Evolutionary conservation across 2,888 invertebrate species (phyloP), one percentile per base, ranked within the genome.

Genomic region (Parnassius glacialis): DNA sequence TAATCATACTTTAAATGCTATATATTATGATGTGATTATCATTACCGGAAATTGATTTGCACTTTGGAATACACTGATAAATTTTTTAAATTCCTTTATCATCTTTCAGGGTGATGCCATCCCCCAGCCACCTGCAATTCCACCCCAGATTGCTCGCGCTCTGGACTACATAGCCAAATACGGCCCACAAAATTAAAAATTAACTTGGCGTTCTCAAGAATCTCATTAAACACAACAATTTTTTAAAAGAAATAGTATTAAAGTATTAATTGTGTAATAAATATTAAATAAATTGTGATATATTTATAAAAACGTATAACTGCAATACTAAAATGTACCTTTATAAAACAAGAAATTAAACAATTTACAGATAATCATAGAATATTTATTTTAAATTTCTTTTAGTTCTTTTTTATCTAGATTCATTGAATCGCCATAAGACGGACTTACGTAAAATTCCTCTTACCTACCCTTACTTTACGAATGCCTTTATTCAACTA

Each of bases 41-140:
- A 34, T 34, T 7, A 34, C 7, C 7, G 5, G 34, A 34, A 34
- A 34, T 5, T 34, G 34, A 34, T 34, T 34, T 34, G 5, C 5
- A 7, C 7, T 34, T 7, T 34, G 0, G 7, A 34, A 34, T 5
- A 34, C 34, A 13, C 52, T 52, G 10, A 20, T 5, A 55, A 53
- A 12, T 57, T n/a, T 47, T 7, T 13, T 16, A 64, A 58, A 41
- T 57, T 62, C 10, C 52, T 52, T 52, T 54, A 58, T 60, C 42
- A 7, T 52, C 59, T 80, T 78, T 20, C 79, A 90, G 90, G 84
- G 90, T 70, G 79, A 81, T 63, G 79, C 81, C 20, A 68, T 93
- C 65, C 93, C 93, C 42, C 91, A 90, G 12, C 81, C 93, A 10
- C 93, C 87, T 3, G 87, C 91, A 57, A 82, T 93, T 20, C 93